Base-by-base conservation (phyloP, 2,888 invertebrate species). In the Sussaba pulchella region DNA sequence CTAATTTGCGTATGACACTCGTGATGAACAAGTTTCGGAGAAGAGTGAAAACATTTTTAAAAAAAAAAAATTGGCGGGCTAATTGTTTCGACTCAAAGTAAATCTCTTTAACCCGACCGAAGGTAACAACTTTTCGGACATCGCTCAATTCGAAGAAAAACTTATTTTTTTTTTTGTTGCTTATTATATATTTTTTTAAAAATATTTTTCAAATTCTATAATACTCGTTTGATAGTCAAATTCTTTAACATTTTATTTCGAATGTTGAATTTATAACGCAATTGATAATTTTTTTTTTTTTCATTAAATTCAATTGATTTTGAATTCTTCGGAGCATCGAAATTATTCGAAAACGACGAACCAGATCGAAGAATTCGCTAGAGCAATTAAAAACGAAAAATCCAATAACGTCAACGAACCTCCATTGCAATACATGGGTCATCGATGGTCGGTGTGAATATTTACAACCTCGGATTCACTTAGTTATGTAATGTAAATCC, bases 351-450 rank as follows among this genome's bases (percentile, higher is more conserved):
- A 26, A 69, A 67, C 19, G 5, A 41, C 39, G 41, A 24, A 50
- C 17, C 26, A 50, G 52, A 24, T 39, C 41, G 67, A 52, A 67
- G 14, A 50, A 39, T 41, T 52, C 67, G 67, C 67, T 67, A 67
- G 67, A 54, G 69, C 54, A 69, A 69, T 69, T 69, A 69, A 43
- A 57, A 57, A 69, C 59, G 17, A 59, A 39, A 17, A 21, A 69
- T 69, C 43, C 43, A 57, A 43, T 54, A 57, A 43, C 24, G 39
- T 57, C 54, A 5, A 54, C 43, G 31, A 54, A 69, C 12, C 54
- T 57, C 31, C 19, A 54, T 54, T 67, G 69, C 69, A 57, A 57
- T 41, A 57, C 10, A 43, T 57, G 26, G 41, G 41, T 69, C 57
- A 43, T 54, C 43, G 26, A 54, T 69, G 26, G 43, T 26, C 54